Evolutionary conservation across 2,113 vertebrate genomes (phyloP).

Genomic region (Xiphophorus couchianus): DNA sequence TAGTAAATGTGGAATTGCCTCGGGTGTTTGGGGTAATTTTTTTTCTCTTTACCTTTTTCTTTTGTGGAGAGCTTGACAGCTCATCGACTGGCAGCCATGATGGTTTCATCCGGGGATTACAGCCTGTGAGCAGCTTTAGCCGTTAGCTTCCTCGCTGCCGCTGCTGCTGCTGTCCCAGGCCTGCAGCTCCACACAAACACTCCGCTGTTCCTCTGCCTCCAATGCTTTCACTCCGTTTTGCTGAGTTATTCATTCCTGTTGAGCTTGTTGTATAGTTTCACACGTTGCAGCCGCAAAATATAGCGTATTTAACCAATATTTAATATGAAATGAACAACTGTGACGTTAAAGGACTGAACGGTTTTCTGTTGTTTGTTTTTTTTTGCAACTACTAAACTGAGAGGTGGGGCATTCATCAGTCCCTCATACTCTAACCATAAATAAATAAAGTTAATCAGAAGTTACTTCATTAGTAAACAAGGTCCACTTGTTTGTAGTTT

Average conservation of each 20-base stretch:
- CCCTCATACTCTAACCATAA: not conserved
- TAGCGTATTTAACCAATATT: not conserved
- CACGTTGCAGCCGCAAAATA: not conserved
- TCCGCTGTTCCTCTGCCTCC: too few relatives aligned
- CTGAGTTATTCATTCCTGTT: not conserved
- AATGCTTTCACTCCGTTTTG: not conserved
- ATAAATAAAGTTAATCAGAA: not conserved
- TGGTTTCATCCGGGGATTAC: constrained; percentile 79
- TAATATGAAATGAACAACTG: not conserved
- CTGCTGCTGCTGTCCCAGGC: constrained; percentile 2
- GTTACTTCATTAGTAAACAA: not conserved
- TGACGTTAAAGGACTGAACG: not conserved
- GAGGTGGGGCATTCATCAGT: not conserved
- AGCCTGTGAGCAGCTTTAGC: constrained; percentile 43
- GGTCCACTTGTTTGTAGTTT: not conserved
- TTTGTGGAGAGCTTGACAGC: constrained; percentile 79
- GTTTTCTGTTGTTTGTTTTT: not conserved
- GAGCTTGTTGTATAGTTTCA: not conserved
- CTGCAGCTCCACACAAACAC: not conserved
- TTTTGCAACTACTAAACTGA: not conserved
- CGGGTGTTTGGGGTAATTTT: constrained; percentile 44
- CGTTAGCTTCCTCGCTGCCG: constrained; percentile 33
- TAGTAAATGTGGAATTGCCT: not conserved
- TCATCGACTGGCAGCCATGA: constrained; percentile 81
- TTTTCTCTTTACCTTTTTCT: constrained; percentile 65